Evolutionary conservation across 1,140 invertebrate species (phyloP), one percentile per base, ranked within the genome.

Genomic region (Chymomyza costata): DNA sequence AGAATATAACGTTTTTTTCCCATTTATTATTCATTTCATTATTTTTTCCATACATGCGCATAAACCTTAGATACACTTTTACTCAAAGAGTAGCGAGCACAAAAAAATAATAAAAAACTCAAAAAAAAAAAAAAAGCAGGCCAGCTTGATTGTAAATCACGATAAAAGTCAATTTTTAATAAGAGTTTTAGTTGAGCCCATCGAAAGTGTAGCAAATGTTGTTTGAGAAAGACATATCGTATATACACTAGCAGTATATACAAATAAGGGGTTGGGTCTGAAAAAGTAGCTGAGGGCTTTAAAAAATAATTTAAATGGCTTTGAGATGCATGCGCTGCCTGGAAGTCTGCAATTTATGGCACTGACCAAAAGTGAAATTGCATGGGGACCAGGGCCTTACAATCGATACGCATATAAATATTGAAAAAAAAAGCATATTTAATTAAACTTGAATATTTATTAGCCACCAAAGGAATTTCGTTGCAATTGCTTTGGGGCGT

Each of bases 381-480:
- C 67, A 80, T 49, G 50, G 63, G 50, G 31, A 37, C 53, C 30
- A 19, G 11, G 25, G 14, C 39, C 32, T 28, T 13, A 41, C 62
- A 73, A 66, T 73, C 73, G 67, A 78, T 71, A 57, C 52, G 40
- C 68, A 67, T 67, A 80, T 80, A 80, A 80, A 80, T 73, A 80
- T 81, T 59, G 52, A 45, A 19, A 17, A 11, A 61, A 55, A 70
- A 73, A 80, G 70, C 67, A 78, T 78, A 80, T 80, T 80, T 80
- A 80, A 80, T 80, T 80, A 80, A 80, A 80, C 59, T 80, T 80
- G 73, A 68, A 80, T 80, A 80, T 80, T 80, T 80, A 80, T 80
- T 80, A 80, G 73, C 73, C 73, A 65, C 43, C 73, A 60, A 43
- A 73, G 73, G 73, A 80, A 68, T 80, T 68, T 51, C 40, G 37